Conservation (phyloP, 2,797 vertebrate genomes). For the Antrozous pallidus region DNA sequence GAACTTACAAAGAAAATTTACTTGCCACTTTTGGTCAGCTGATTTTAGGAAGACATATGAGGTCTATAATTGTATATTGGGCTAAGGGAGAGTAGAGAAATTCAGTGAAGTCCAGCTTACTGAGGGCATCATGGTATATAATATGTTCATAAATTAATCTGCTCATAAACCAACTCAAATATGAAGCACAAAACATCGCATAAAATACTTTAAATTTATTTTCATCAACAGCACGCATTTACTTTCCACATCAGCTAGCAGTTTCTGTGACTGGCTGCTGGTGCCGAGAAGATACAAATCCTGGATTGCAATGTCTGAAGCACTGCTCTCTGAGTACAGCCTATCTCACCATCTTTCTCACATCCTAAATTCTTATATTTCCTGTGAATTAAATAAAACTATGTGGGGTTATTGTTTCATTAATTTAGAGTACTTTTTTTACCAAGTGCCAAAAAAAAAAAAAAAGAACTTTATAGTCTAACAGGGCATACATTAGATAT, state of each 20-base stretch:
- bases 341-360: neutral
- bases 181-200: constrained; percentile 45
- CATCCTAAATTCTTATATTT: neutral
- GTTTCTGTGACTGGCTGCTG: neutral
- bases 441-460: neutral
- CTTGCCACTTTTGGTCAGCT: constrained; percentile 59
- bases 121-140: constrained; percentile 17
- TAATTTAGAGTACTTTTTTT: neutral
- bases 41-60: constrained; percentile 57
- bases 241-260: constrained; percentile 13
- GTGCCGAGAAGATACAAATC: neutral
- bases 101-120: constrained; percentile 30
- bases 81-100: constrained; percentile 3
- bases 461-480: neutral
- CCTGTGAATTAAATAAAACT: neutral
- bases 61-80: neutral
- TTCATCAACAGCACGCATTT: neutral
- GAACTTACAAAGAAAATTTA: constrained; percentile 60
- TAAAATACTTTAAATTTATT: constrained; percentile 30
- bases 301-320: neutral
- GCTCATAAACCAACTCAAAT: constrained; percentile 46
- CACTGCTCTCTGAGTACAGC: neutral
- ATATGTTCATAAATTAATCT: constrained; percentile 48
- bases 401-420: neutral
- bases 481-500: neutral